These are phyloP conservation scores for Caradrina clavipalpis DNA, from an alignment of 2,888 invertebrate genomes.

Conservation along the genomic window DNA sequence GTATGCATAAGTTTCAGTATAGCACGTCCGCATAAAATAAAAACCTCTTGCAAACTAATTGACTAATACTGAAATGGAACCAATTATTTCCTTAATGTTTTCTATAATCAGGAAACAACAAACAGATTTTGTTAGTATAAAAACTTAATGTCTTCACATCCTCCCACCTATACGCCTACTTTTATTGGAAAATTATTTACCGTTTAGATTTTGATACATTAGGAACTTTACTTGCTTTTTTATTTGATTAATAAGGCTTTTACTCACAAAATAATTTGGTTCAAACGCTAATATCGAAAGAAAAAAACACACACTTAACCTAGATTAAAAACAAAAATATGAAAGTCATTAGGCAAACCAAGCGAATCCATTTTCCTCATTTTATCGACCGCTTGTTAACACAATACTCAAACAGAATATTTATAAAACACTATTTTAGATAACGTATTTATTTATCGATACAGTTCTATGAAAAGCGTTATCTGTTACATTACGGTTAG, in stretches of 20 bases:
- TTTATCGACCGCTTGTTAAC: conserved; percentile 36
- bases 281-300: background rate
- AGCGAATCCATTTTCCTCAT: conserved; percentile 44
- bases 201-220: background rate
- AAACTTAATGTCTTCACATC: background rate
- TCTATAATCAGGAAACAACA: background rate
- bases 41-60: conserved; percentile 7
- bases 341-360: conserved; percentile 25
- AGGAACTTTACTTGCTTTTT: no score
- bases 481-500: conserved; percentile 62
- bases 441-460: conserved; percentile 48
- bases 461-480: conserved; percentile 51
- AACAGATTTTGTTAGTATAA: background rate
- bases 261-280: background rate
- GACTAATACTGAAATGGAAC: conserved; percentile 5
- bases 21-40: background rate
- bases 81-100: background rate
- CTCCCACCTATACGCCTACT: background rate
- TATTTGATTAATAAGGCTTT: background rate
- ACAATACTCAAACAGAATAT: conserved; percentile 49
- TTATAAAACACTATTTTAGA: conserved; percentile 48
- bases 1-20: background rate
- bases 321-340: conserved; percentile 16
- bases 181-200: background rate
- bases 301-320: conserved; percentile 1